Percentiles rank a stretch among this genome's conserved stretches.
Conservation (phyloP, 1,140 invertebrate genomes). For the Drosophila neocordata region DNA sequence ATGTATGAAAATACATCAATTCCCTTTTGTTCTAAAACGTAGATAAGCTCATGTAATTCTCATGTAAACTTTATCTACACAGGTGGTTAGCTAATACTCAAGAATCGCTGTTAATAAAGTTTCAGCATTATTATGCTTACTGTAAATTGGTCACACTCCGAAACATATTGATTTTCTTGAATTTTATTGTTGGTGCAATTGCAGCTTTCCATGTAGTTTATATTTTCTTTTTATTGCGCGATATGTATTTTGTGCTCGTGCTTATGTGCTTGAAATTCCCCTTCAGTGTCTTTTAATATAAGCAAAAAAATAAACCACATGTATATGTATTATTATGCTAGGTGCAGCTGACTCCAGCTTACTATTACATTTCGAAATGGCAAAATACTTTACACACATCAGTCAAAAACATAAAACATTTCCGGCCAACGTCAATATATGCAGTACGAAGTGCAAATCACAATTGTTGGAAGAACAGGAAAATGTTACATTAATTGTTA, state of each 20-base stretch:
- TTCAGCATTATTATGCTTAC: too few relatives aligned
- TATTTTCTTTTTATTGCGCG: constrained; percentile 42
- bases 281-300: constrained; percentile 67
- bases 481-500: constrained; percentile 66
- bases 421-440: constrained; percentile 60
- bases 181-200: constrained; percentile 11
- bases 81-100: too few relatives aligned
- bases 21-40: not conserved
- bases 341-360: constrained; percentile 28
- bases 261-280: constrained; percentile 59
- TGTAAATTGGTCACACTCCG: not conserved
- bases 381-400: constrained; percentile 69
- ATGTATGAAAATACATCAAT: constrained; percentile 1
- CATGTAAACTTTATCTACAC: too few relatives aligned
- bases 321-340: constrained; percentile 37
- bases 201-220: constrained; percentile 16
- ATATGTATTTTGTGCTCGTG: constrained; percentile 57
- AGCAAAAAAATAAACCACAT: constrained; percentile 13
- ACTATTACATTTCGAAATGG: constrained; percentile 52
- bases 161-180: constrained; percentile 14
- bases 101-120: too few relatives aligned
- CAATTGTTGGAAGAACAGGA: constrained; percentile 68
- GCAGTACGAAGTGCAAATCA: constrained; percentile 66
- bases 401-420: constrained; percentile 69
- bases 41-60: not conserved